Base-by-base conservation (phyloP, 2,888 invertebrate species). In the Merodon equestris region DNA sequence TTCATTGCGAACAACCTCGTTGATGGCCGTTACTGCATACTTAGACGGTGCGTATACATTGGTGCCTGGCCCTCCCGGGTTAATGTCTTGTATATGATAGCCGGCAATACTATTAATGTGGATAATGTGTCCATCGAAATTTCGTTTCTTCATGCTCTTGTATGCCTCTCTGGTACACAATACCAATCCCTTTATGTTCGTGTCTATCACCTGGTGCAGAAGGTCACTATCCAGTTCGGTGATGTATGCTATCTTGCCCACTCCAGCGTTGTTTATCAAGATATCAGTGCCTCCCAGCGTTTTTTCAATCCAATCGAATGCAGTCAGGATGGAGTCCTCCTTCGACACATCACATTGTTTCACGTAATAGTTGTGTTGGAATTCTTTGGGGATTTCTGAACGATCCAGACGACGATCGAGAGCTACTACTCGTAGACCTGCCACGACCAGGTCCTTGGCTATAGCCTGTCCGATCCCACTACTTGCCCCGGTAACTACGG, bases 401-500 rank as follows among this genome's bases (percentile, higher is more conserved):
- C 74, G 66, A 9, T 81, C 71, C 0, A 82, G 12, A 7, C 74
- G 79, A 5, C 75, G 84, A 0, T 91, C 91, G 61, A 91, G 86
- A 0, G 91, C 91, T 1, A 92, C 89, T 0, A 92, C 92, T 48
- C 89, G 89, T 54, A 92, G 83, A 4, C 92, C 92, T 15, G 89
- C 87, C 57, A 88, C 86, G 0, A 89, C 89, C 27, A 92, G 84
- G 9, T 88, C 84, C 44, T 85, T 85, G 12, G 87, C 88, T 58
- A 90, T 89, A 2, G 89, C 90, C 1, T 90, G 90, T 4, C 91
- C 93, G 73, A 93, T 92, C 1, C 93, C 93, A 0, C 90, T 89
- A 85, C 92, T 92, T n/a, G 92, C 92, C n/a, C 93, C 93, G 0
- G 92, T 93, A 57, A 93, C 91, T 14, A 93, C 90, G 0, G 92